Percentiles rank a stretch among this genome's conserved stretches.
These are phyloP conservation scores for Cirrhinus molitorella DNA, from an alignment of 2,797 vertebrate genomes.

Conservation along the genomic window DNA sequence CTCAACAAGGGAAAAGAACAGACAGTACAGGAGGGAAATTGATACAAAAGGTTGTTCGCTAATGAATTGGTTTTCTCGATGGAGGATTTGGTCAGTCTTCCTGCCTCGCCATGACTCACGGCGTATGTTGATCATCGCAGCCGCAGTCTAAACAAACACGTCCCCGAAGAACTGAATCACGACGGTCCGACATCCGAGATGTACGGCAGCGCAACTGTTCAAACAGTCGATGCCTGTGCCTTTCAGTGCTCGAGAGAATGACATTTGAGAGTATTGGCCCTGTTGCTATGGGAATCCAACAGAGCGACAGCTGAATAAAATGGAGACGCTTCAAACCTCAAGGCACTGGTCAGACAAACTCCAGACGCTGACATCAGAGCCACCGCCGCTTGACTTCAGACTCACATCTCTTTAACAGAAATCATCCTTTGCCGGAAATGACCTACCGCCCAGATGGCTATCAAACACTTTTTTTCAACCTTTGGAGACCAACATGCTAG, in stretches of 20 bases:
- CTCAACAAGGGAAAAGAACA: conserved; percentile 68
- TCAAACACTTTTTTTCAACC: background rate
- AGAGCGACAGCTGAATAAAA: conserved; percentile 30
- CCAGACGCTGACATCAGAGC: conserved; percentile 6
- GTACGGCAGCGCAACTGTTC: conserved; percentile 3
- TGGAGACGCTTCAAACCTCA: background rate
- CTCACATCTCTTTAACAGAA: background rate
- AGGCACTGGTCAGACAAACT: conserved; percentile 6
- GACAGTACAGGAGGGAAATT: conserved; percentile 60
- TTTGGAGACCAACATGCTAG: background rate
- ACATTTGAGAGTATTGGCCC: conserved; percentile 4
- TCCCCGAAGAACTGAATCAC: background rate
- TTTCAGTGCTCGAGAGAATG: conserved; percentile 1
- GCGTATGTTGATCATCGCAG: background rate
- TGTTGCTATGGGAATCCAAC: background rate
- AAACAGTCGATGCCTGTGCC: background rate
- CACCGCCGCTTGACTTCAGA: background rate
- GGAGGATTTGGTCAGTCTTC: background rate
- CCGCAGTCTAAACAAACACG: conserved; percentile 5
- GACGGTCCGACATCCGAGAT: background rate
- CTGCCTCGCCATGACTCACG: background rate
- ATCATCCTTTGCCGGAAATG: conserved; percentile 49
- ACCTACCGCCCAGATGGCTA: conserved; percentile 6
- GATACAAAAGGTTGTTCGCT: conserved; percentile 57
- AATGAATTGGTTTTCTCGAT: background rate